Conservation (phyloP, 2,888 invertebrate species). For the Lissonota sp. region DNA sequence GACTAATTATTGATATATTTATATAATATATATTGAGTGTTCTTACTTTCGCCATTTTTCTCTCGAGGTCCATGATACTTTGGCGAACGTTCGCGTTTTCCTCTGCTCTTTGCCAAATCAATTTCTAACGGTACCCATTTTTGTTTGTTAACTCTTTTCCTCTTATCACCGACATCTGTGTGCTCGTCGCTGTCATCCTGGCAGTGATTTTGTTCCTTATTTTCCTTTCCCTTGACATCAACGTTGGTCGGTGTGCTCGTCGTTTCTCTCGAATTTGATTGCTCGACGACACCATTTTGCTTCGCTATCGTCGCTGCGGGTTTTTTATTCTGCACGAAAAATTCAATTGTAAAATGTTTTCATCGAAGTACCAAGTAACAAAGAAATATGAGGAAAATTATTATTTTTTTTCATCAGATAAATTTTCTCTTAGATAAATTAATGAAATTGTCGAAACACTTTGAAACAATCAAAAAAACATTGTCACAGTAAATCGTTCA, state of each 20-base stretch:
- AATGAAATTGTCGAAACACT: conserved; percentile 50
- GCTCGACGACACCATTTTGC: conserved; percentile 83
- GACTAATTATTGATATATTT: too few relatives aligned
- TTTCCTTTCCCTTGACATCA: conserved; percentile 80
- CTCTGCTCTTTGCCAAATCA: conserved; percentile 90
- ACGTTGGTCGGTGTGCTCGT: conserved; percentile 67
- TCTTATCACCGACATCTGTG: conserved; percentile 82
- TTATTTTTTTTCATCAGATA: too few relatives aligned
- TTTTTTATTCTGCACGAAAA: conserved; percentile 74
- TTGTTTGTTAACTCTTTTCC: conserved; percentile 87
- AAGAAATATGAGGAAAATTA: too few relatives aligned
- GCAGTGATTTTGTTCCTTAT: conserved; percentile 80
- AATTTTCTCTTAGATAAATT: background rate
- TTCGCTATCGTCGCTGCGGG: conserved; percentile 81
- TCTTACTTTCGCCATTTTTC: conserved; percentile 80
- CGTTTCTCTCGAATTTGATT: conserved; percentile 73
- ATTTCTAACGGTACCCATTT: conserved; percentile 97
- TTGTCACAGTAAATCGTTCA: conserved; percentile 24
- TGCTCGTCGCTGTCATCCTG: conserved; percentile 84
- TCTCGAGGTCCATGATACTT: conserved; percentile 80
- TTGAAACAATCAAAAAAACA: conserved; percentile 47
- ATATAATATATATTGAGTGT: too few relatives aligned
- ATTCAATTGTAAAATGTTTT: too few relatives aligned
- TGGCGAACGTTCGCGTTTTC: conserved; percentile 87
- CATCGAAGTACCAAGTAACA: too few relatives aligned